Conservation (phyloP, 2,113 vertebrate species). For the Morphnarchus princeps region DNA sequence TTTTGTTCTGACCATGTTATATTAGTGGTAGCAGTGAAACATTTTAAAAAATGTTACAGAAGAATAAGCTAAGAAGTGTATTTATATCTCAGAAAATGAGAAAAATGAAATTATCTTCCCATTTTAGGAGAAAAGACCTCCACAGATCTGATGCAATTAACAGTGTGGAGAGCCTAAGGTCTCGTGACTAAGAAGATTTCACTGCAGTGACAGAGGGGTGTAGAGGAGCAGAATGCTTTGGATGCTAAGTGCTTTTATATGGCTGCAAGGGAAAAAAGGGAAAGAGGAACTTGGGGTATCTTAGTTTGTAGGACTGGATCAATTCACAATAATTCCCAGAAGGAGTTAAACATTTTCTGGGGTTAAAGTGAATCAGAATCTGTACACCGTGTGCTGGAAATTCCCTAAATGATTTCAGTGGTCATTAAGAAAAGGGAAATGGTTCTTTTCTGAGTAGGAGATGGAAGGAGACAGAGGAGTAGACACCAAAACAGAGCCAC, state of each 20-base stretch:
- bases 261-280: not conserved
- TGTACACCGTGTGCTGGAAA: conserved; percentile 72
- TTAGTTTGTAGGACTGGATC: not conserved
- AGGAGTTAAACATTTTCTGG: conserved; percentile 74
- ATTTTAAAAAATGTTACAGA: not conserved
- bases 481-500: conserved; percentile 57
- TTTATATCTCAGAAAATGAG: not conserved
- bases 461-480: conserved; percentile 67
- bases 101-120: not conserved
- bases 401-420: conserved; percentile 77
- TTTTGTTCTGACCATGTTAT: not conserved
- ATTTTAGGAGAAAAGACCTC: not conserved
- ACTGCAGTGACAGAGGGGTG: not conserved
- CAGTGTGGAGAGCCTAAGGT: not conserved
- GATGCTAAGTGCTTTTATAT: not conserved
- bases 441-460: conserved; percentile 74
- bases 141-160: not conserved
- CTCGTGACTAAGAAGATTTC: not conserved
- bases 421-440: conserved; percentile 82
- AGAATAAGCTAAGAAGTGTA: not conserved
- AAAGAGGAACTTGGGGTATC: not conserved
- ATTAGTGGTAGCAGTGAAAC: not conserved
- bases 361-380: conserved; percentile 78
- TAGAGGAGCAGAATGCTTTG: not conserved
- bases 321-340: conserved; percentile 53